Evolutionary conservation across 2,888 invertebrate species (phyloP).

Genomic region (Psylliodes chrysocephalus): DNA sequence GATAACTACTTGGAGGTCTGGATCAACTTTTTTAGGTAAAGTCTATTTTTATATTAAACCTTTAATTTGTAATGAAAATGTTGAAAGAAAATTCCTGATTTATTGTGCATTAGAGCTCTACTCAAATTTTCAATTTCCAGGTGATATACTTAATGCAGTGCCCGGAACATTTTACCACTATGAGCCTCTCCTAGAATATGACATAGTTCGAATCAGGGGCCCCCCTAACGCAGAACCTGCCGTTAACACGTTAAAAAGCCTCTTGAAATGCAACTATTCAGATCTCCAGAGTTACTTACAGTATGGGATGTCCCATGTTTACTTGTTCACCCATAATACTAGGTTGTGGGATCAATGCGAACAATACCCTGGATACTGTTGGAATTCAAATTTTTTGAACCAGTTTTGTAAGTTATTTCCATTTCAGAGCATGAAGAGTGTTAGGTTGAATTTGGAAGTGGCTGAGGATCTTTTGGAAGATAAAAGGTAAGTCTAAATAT

Average conservation of each 20-base stretch:
- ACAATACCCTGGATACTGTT: constrained; percentile 73
- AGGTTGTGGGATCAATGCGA: constrained; percentile 86
- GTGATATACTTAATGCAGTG: constrained; percentile 84
- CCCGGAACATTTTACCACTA: constrained; percentile 92
- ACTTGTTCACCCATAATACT: constrained; percentile 86
- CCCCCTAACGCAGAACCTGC: constrained; percentile 77
- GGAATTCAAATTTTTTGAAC: constrained; percentile 76
- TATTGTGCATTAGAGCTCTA: too few species aligned
- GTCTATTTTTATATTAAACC: background rate
- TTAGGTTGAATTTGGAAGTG: constrained; percentile 78
- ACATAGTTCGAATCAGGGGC: constrained; percentile 83
- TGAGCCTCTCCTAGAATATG: constrained; percentile 86
- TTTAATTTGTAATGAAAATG: too few species aligned
- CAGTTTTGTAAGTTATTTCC: constrained; percentile 86
- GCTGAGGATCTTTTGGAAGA: constrained; percentile 78
- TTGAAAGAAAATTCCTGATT: too few species aligned
- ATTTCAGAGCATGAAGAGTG: constrained; percentile 89
- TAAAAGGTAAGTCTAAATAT: constrained; percentile 70
- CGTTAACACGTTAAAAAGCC: constrained; percentile 73
- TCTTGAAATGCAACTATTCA: constrained; percentile 81
- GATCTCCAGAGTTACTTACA: constrained; percentile 78
- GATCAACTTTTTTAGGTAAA: constrained; percentile 80
- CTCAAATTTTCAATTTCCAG: constrained; percentile 60
- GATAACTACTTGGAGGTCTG: constrained; percentile 90
- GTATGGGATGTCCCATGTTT: constrained; percentile 79